phyloP scores from a whole-genome alignment of 2,888 invertebrate genomes.

The Liodrosophila aerea region DNA sequence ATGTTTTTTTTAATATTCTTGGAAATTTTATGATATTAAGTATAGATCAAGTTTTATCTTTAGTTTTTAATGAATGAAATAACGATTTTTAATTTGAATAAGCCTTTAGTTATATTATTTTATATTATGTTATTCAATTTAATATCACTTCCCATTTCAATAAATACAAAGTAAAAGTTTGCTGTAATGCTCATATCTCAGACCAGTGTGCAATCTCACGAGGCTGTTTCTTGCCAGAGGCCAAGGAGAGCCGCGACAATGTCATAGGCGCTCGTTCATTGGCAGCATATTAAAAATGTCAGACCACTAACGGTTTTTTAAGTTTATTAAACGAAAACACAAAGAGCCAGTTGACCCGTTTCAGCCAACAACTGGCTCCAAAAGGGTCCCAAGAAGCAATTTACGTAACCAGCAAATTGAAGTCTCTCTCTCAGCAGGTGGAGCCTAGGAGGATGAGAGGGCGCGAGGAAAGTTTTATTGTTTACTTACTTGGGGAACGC shows the following conservation, averaged over 20 bases:
- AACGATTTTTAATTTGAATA: no score
- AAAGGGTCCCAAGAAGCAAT: conserved; percentile 48
- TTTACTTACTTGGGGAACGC: conserved; percentile 74
- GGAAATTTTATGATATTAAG: no score
- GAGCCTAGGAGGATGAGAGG: neutral
- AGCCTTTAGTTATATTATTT: no score
- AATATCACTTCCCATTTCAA: no score
- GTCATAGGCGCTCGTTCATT: conserved; percentile 16
- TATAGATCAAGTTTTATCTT: no score
- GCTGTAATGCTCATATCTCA: neutral
- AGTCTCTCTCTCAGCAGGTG: conserved; percentile 29
- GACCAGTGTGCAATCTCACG: conserved; percentile 20
- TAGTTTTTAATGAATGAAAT: no score
- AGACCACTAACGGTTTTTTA: conserved; percentile 50
- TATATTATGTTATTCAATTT: no score
- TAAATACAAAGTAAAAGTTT: neutral
- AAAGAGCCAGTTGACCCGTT: conserved; percentile 5
- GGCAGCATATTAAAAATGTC: conserved; percentile 53
- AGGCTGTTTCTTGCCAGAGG: conserved; percentile 20
- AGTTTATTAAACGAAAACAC: conserved; percentile 62
- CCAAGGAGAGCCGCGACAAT: conserved; percentile 14
- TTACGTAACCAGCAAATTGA: conserved; percentile 67
- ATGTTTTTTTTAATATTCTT: no score
- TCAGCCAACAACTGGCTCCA: neutral
- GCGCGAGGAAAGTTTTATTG: conserved; percentile 61